phyloP scores from a whole-genome alignment of 2,113 vertebrate genomes.

The Philantomba maxwellii region DNA sequence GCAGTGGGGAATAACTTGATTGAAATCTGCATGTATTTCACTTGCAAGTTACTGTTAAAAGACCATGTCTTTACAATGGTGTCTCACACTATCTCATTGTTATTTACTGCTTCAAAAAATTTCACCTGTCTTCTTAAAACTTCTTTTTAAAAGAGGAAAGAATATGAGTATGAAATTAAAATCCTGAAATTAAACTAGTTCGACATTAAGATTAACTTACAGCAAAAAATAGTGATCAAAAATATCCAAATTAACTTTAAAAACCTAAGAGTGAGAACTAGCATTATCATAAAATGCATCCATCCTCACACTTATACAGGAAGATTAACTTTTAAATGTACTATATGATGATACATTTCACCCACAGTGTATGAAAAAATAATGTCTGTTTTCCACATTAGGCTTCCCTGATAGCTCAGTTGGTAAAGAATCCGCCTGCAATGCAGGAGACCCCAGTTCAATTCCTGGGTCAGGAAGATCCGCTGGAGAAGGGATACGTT shows the following conservation, averaged over 20 bases:
- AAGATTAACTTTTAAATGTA: constrained; percentile 14
- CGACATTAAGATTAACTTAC: not conserved
- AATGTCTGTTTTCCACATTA: not conserved
- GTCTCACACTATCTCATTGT: not conserved
- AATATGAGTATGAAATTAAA: constrained; percentile 23
- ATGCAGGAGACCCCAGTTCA: not conserved
- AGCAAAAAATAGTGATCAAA: not conserved
- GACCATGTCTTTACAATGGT: not conserved
- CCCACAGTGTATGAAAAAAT: not conserved
- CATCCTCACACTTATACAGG: not conserved
- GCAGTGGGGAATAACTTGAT: not conserved
- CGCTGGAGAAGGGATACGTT: not conserved
- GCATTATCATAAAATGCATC: not conserved
- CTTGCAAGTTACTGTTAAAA: not conserved
- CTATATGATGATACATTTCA: not conserved
- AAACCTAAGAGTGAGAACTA: not conserved
- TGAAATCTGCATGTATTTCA: not conserved
- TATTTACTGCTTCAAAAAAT: not conserved
- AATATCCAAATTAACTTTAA: not conserved
- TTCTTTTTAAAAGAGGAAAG: not conserved
- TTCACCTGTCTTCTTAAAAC: not conserved
- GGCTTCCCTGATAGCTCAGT: not conserved
- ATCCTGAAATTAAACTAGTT: not conserved
- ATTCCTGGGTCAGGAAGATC: not conserved
- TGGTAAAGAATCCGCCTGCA: not conserved